Conservation (phyloP, 2,888 invertebrate genomes). For the Melikaiella ostensackeni region DNA sequence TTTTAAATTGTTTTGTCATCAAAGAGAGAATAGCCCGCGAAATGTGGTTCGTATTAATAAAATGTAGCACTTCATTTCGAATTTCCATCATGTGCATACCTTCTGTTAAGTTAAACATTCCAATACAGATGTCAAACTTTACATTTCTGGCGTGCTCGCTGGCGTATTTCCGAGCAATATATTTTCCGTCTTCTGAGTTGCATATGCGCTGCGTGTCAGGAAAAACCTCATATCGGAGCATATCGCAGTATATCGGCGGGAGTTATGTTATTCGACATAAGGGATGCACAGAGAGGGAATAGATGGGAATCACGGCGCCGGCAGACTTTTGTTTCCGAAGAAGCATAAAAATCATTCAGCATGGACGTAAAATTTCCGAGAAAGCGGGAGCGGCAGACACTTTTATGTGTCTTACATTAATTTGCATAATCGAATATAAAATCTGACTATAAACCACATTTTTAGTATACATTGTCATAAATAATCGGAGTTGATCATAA, state of each 20-base stretch:
- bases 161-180: constrained; percentile 54
- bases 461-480: constrained; percentile 42
- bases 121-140: background rate
- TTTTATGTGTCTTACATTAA: constrained; percentile 75
- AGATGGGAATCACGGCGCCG: constrained; percentile 64
- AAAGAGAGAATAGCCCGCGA: too few species aligned
- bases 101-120: background rate
- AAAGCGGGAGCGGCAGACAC: constrained; percentile 65
- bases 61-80: too few species aligned
- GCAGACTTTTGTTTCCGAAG: constrained; percentile 74
- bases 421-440: constrained; percentile 76
- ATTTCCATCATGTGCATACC: background rate
- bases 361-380: constrained; percentile 61
- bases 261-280: constrained; percentile 45
- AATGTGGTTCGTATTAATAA: background rate
- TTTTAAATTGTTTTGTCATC: too few species aligned
- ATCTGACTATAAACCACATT: constrained; percentile 67
- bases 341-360: constrained; percentile 71
- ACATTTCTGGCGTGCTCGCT: background rate
- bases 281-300: constrained; percentile 43
- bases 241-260: constrained; percentile 35
- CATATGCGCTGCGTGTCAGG: constrained; percentile 60
- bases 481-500: constrained; percentile 41
- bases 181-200: constrained; percentile 58
- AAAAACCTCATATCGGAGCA: constrained; percentile 46